Base-by-base conservation (phyloP, 2,113 vertebrate species). In the Diphyllodes magnificus region DNA sequence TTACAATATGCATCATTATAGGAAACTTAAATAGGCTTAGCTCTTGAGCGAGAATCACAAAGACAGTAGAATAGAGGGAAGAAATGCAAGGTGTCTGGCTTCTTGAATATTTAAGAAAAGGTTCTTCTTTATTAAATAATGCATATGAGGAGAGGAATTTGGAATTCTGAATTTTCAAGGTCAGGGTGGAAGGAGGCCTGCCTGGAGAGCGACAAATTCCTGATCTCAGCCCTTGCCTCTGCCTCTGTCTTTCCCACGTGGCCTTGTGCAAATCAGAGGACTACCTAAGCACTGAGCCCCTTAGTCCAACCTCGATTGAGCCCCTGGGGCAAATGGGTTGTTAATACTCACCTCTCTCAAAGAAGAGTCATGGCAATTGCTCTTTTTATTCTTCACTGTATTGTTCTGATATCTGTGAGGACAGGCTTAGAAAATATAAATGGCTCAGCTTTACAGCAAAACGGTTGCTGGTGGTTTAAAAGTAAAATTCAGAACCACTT, bases 21-120 rank as follows among this genome's bases (percentile, higher is more conserved):
- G 57, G 91, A 94, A 97, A 95, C 54, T 92, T 93, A 96, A 96
- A 96, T 87, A 95, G 90, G 92, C 82, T 97, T 91, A 69, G 57
- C 82, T 96, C 68, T 87, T 90, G 35, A 96, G 88, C 2, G 22
- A 95, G 91, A 87, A 54, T 93, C 70, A 82, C 56, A 71, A 45
- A 91, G 40, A 87, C 45, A 73, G 90, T 10, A 68, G 72, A 96
- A 84, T 6, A 71, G n/a, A 81, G 22, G 65, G 9, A 90, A 82
- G 49, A 86, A 95, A 95, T 47, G 51, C 35, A 63, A 89, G 63
- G 82, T 94, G 83, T 73, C 90, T 76, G 90, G 20, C 30, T 96
- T 76, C 79, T 66, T 79, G 88, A 81, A 82, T 94, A 87, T 72
- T 73, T 88, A 89, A 94, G 69, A 56, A 94, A 93, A 93, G 24